These are phyloP conservation scores for Drosophila limbata DNA, from an alignment of 2,888 invertebrate genomes.

Conservation along the genomic window DNA sequence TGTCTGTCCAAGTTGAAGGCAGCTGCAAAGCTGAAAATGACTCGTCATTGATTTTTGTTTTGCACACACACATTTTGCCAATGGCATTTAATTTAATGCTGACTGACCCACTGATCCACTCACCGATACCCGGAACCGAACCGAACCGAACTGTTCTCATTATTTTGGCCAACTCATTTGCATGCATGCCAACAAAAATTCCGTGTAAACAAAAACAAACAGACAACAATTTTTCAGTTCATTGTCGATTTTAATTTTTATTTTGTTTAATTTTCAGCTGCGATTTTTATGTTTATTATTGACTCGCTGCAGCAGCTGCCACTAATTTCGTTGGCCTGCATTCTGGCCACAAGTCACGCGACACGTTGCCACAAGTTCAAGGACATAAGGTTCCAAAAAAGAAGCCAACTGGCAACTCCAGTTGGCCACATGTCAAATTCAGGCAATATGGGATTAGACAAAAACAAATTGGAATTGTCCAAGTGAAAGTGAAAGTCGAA, in stretches of 20 bases:
- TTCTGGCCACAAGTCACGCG: slow-evolving; percentile 30
- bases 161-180: slow-evolving; percentile 22
- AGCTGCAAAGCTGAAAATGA: slow-evolving; percentile 18
- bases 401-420: slow-evolving; percentile 11
- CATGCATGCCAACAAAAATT: slow-evolving; percentile 13
- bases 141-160: slow-evolving; percentile 25
- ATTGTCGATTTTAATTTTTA: slow-evolving; percentile 16
- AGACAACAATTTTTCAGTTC: slow-evolving; percentile 2
- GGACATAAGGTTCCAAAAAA: slow-evolving; percentile 28
- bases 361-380: slow-evolving; percentile 40
- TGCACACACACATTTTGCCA: slow-evolving; percentile 17
- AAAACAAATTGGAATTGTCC: slow-evolving; percentile 38
- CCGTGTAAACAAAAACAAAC: slow-evolving; percentile 22
- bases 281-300: slow-evolving; percentile 46
- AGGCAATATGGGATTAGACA: slow-evolving; percentile 48
- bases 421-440: slow-evolving; percentile 52
- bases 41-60: slow-evolving; percentile 59
- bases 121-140: slow-evolving; percentile 32
- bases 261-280: slow-evolving; percentile 20
- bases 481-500: slow-evolving; percentile 11
- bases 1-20: slow-evolving; percentile 62
- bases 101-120: slow-evolving; percentile 11
- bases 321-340: slow-evolving; percentile 21
- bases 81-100: background rate
- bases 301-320: slow-evolving; percentile 19